A percentile compares a stretch with the other conserved stretches of the same genome.
Conservation (phyloP, 2,113 vertebrate genomes). For the Uria aalge region DNA sequence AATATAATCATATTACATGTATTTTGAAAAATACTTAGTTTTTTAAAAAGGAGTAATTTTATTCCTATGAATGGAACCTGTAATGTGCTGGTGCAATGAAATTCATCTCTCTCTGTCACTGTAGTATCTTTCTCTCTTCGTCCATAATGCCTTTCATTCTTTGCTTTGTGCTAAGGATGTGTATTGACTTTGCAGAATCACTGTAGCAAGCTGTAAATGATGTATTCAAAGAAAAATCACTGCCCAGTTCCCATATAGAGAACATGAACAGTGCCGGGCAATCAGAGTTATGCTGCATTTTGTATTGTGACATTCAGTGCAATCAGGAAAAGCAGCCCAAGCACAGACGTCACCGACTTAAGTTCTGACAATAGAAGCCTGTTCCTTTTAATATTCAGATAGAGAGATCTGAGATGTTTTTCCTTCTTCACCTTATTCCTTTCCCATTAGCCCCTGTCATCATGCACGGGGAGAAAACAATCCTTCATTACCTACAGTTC, state of each 20-base stretch:
- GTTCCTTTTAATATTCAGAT: not conserved
- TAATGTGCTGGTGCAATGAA: conserved; percentile 17
- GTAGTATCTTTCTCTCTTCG: conserved; percentile 6
- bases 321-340: conserved; percentile 34
- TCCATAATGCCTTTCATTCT: conserved; percentile 59
- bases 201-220: conserved; percentile 47
- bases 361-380: conserved; percentile 13
- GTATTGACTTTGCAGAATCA: conserved; percentile 56
- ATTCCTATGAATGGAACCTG: conserved; percentile 7
- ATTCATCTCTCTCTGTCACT: conserved; percentile 41
- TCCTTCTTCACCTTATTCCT: not conserved
- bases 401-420: not conserved
- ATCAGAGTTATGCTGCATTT: conserved; percentile 44
- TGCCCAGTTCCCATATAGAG: conserved; percentile 43
- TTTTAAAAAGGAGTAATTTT: not conserved
- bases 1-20: not conserved
- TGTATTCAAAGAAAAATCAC: conserved; percentile 58
- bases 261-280: conserved; percentile 19
- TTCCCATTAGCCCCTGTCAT: not conserved
- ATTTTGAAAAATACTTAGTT: conserved; percentile 17
- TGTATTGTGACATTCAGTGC: conserved; percentile 35
- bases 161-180: conserved; percentile 49
- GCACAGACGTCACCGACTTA: not conserved
- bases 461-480: not conserved
- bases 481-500: not conserved